Conservation (phyloP, 2,113 vertebrate genomes). For the Pogona vitticeps region DNA sequence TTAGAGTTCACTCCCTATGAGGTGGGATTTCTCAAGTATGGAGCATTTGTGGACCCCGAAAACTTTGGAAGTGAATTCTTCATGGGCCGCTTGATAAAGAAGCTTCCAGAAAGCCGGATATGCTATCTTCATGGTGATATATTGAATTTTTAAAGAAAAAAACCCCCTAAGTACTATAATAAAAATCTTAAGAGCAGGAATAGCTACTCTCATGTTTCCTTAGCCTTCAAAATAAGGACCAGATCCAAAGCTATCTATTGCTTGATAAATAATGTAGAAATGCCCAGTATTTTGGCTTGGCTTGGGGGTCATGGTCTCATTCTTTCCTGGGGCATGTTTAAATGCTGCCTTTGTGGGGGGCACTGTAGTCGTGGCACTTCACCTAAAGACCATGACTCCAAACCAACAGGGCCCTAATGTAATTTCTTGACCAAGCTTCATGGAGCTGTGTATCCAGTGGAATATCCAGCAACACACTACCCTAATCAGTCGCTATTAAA, state of each 20-base stretch:
- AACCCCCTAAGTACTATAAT: not conserved
- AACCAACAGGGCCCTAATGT: not conserved
- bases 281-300: not conserved
- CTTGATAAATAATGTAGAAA: not conserved
- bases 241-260: not conserved
- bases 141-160: fast-evolving
- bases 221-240: not conserved
- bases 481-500: not conserved
- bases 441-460: not conserved
- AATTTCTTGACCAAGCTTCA: not conserved
- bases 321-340: not conserved
- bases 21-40: conserved; percentile 77
- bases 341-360: not conserved
- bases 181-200: not conserved
- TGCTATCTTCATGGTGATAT: conserved; percentile 79
- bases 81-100: conserved; percentile 76
- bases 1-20: conserved; percentile 81
- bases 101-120: conserved; percentile 71
- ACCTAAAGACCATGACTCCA: not conserved
- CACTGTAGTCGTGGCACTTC: not conserved
- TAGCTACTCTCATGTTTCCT: not conserved
- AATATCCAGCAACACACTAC: not conserved
- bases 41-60: conserved; percentile 67
- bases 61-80: conserved; percentile 79
- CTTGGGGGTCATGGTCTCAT: not conserved